These are phyloP conservation scores for Peromyscus nudipes DNA, from an alignment of 2,797 vertebrate genomes.

Conservation along the genomic window DNA sequence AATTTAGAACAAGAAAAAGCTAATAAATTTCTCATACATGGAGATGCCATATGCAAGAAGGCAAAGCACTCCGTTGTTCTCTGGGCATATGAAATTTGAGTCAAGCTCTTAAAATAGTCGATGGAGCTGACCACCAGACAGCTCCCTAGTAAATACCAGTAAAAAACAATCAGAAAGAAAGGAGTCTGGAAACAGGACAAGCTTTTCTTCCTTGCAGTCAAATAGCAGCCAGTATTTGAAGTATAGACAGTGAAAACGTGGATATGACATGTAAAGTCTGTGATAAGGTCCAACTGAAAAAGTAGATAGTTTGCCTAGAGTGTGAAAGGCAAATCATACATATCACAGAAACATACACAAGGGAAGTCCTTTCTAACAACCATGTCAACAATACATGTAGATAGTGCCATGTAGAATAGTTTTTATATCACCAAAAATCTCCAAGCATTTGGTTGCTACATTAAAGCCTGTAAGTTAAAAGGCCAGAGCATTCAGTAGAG, in stretches of 20 bases:
- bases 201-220: not conserved
- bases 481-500: not conserved
- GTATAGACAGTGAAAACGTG: constrained; percentile 27
- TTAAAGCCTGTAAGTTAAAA: not conserved
- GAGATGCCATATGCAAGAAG: not conserved
- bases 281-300: not conserved
- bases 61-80: not conserved
- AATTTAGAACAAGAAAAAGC: not conserved
- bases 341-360: not conserved
- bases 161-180: constrained; percentile 27
- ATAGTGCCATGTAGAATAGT: not conserved
- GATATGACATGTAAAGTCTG: not conserved
- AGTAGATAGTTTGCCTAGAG: not conserved
- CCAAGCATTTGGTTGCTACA: not conserved
- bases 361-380: not conserved
- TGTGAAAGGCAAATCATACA: not conserved
- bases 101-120: constrained; percentile 21
- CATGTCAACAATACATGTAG: not conserved
- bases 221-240: constrained; percentile 58
- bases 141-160: constrained; percentile 16
- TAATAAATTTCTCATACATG: not conserved
- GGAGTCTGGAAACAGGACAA: constrained; percentile 5
- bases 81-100: not conserved
- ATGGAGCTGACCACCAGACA: not conserved
- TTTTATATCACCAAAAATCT: not conserved